Evolutionary conservation across 2,797 vertebrate species (phyloP).

Genomic region (Iguana delicatissima): DNA sequence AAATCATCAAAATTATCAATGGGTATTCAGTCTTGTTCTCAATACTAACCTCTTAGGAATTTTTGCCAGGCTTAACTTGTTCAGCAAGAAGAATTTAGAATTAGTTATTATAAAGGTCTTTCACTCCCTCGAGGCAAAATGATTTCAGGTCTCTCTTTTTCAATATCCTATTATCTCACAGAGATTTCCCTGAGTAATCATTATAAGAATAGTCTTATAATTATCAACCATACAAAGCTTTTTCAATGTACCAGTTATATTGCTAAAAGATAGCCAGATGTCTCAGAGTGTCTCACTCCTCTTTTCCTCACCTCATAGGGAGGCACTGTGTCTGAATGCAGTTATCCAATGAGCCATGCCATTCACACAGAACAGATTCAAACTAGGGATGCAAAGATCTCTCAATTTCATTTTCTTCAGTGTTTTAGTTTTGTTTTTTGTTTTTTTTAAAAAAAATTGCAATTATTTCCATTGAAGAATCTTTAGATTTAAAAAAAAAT

Average conservation of each 20-base stretch:
- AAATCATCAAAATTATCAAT: slow-evolving; percentile 28
- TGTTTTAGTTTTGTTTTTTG: background rate
- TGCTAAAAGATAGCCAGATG: background rate
- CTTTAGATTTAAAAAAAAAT: no score
- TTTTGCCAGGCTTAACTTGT: slow-evolving; percentile 26
- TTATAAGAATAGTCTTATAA: slow-evolving; percentile 10
- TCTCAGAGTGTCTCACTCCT: background rate
- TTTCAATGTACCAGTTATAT: background rate
- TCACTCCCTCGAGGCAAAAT: slow-evolving; percentile 18
- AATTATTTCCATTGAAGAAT: background rate
- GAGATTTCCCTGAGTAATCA: slow-evolving; percentile 8
- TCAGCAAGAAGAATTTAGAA: slow-evolving; percentile 34
- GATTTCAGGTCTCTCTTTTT: slow-evolving; percentile 7
- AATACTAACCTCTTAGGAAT: slow-evolving; percentile 7
- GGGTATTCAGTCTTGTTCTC: slow-evolving; percentile 30
- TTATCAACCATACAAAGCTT: slow-evolving; percentile 14
- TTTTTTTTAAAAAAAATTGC: background rate
- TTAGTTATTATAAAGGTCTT: slow-evolving; percentile 34
- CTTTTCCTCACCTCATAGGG: background rate
- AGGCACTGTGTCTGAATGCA: background rate
- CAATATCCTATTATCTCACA: slow-evolving; percentile 20
- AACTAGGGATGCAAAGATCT: background rate
- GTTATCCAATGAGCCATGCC: background rate
- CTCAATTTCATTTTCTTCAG: background rate
- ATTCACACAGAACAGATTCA: background rate